These are phyloP conservation scores for Rotaria magnacalcarata DNA, from an alignment of 2,888 invertebrate genomes.

Conservation along the genomic window DNA sequence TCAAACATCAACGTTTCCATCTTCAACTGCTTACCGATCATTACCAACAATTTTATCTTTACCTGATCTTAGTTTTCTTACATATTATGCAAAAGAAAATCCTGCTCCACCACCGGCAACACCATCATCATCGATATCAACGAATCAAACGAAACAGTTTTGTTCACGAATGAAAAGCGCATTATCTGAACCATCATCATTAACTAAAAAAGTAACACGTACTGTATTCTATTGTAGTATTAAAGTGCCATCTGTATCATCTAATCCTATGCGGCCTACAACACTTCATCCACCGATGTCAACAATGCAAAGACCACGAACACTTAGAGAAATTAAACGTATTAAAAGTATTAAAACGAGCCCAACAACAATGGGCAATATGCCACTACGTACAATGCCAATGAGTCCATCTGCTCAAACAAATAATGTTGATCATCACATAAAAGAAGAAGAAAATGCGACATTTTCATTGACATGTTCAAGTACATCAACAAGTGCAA, in stretches of 20 bases:
- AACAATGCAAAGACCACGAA: neutral
- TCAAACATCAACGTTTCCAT: neutral
- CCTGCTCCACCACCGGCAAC: neutral
- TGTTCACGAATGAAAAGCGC: neutral
- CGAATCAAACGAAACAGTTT: neutral
- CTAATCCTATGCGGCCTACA: neutral
- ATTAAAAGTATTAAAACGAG: slow-evolving; percentile 33
- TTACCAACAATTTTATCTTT: neutral
- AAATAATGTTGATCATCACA: neutral
- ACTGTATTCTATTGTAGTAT: slow-evolving; percentile 14
- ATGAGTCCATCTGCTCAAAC: neutral
- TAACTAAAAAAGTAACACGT: neutral
- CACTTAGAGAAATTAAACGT: slow-evolving; percentile 35
- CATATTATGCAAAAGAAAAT: neutral
- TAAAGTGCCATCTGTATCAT: neutral
- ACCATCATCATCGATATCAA: neutral
- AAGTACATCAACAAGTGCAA: neutral
- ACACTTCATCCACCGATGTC: neutral
- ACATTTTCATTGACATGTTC: neutral
- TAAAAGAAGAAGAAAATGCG: slow-evolving; percentile 17
- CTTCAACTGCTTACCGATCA: neutral
- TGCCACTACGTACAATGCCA: neutral
- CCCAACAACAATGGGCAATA: neutral
- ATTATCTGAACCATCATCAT: slow-evolving; percentile 9
- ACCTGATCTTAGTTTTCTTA: slow-evolving; percentile 3